A percentile compares a stretch with the other conserved stretches of the same genome.
Evolutionary conservation across 2,888 invertebrate species (phyloP).

Genomic region (Apodemia duryi): DNA sequence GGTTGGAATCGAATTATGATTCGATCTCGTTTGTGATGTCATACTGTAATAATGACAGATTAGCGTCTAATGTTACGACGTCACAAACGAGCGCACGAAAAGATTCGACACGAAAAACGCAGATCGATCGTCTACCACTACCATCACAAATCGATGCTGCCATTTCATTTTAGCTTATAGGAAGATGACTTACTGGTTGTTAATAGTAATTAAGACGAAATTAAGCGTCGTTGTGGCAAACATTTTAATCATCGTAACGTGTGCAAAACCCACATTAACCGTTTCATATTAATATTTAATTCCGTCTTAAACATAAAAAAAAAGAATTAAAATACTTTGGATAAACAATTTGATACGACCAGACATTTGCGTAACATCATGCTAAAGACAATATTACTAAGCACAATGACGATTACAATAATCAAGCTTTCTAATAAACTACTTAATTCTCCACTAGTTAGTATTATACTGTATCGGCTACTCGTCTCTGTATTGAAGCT

Average conservation of each 20-base stretch:
- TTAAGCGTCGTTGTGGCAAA: neutral
- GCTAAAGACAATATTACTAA: slow-evolving; percentile 72
- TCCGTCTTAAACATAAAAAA: neutral
- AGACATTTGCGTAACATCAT: slow-evolving; percentile 65
- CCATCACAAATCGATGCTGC: neutral
- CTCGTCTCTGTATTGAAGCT: slow-evolving; percentile 70
- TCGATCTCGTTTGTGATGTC: neutral
- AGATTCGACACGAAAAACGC: neutral
- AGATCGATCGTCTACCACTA: neutral
- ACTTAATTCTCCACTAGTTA: slow-evolving; percentile 62
- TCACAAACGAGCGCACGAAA: neutral
- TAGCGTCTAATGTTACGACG: neutral
- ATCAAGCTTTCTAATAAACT: slow-evolving; percentile 74
- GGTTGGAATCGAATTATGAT: neutral
- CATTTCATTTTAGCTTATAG: neutral
- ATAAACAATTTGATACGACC: slow-evolving; percentile 47
- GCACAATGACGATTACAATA: slow-evolving; percentile 77
- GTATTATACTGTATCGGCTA: slow-evolving; percentile 59
- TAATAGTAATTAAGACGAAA: neutral
- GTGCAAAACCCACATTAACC: neutral
- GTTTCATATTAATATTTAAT: neutral
- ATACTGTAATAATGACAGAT: neutral
- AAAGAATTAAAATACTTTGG: slow-evolving; percentile 8
- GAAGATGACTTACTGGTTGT: neutral
- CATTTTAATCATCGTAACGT: neutral